A percentile compares a stretch with the other conserved stretches of the same genome.
phyloP scores from a whole-genome alignment of 1,140 invertebrate species.

The Vanessa atalanta region DNA sequence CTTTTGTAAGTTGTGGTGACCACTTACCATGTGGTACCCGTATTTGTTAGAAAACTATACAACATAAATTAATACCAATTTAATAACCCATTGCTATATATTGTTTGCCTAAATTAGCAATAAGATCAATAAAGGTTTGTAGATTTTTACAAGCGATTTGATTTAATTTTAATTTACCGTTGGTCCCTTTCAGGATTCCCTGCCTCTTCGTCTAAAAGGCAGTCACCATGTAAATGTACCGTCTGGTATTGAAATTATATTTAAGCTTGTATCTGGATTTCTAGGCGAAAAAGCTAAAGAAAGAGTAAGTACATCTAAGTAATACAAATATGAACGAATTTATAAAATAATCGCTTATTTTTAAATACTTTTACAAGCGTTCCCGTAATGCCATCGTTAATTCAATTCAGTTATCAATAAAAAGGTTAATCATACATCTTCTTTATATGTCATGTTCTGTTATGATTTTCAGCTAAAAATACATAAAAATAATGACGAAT shows the following conservation, averaged over 20 bases:
- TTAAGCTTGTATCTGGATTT: conserved; percentile 60
- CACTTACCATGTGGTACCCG: too few relatives aligned
- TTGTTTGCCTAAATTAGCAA: too few relatives aligned
- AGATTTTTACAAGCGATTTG: background rate
- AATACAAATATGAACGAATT: background rate
- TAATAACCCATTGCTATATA: too few relatives aligned
- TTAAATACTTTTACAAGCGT: too few relatives aligned
- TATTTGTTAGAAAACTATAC: too few relatives aligned
- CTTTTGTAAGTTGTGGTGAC: too few relatives aligned
- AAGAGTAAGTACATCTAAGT: conserved; percentile 51
- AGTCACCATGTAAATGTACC: conserved; percentile 72
- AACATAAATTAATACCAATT: too few relatives aligned
- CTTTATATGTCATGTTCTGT: background rate
- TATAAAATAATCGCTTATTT: background rate
- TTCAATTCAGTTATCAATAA: background rate
- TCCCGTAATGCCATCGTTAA: background rate
- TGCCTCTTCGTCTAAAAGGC: conserved; percentile 71
- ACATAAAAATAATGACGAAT: conserved; percentile 59
- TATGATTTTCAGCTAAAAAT: conserved; percentile 57
- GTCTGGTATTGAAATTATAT: conserved; percentile 64
- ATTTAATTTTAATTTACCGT: conserved; percentile 1
- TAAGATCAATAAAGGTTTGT: background rate
- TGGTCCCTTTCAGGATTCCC: conserved; percentile 61
- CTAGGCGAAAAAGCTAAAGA: conserved; percentile 65
- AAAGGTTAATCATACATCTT: background rate